Conservation (phyloP, 2,113 vertebrate genomes). For the Dolichotis patagonum region DNA sequence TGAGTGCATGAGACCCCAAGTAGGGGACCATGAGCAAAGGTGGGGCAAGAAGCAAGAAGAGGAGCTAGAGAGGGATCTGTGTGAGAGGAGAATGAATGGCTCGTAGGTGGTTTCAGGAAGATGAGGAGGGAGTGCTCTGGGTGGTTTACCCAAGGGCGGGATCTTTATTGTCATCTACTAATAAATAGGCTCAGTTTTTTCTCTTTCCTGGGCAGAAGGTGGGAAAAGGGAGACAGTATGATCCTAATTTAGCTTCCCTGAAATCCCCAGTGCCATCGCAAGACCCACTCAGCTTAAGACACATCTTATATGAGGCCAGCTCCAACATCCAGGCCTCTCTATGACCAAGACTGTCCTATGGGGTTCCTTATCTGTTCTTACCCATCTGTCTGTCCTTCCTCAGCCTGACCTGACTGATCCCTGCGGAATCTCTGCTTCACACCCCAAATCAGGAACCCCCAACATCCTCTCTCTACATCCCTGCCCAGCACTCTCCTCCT, state of each 20-base stretch:
- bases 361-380: conserved; percentile 16
- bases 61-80: not conserved
- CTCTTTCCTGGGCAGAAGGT: conserved; percentile 33
- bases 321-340: conserved; percentile 47
- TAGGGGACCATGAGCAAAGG: not conserved
- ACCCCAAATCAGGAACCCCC: not conserved
- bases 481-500: conserved; percentile 37
- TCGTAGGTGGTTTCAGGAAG: conserved; percentile 36
- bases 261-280: conserved; percentile 33
- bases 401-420: not conserved
- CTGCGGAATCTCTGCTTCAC: conserved; percentile 31
- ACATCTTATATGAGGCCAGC: not conserved
- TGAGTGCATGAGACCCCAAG: conserved; percentile 30
- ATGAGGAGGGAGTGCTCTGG: not conserved
- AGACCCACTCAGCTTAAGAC: not conserved
- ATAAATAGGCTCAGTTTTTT: conserved; percentile 22
- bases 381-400: conserved; percentile 13
- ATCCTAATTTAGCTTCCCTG: conserved; percentile 26
- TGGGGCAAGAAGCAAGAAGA: conserved; percentile 27
- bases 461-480: conserved; percentile 33
- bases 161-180: conserved; percentile 13
- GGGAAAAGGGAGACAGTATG: not conserved
- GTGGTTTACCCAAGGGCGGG: not conserved
- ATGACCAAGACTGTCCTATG: not conserved
- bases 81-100: not conserved